Evolutionary conservation across 2,888 invertebrate genomes (phyloP).

Genomic region (Eugnorisma glareosa): DNA sequence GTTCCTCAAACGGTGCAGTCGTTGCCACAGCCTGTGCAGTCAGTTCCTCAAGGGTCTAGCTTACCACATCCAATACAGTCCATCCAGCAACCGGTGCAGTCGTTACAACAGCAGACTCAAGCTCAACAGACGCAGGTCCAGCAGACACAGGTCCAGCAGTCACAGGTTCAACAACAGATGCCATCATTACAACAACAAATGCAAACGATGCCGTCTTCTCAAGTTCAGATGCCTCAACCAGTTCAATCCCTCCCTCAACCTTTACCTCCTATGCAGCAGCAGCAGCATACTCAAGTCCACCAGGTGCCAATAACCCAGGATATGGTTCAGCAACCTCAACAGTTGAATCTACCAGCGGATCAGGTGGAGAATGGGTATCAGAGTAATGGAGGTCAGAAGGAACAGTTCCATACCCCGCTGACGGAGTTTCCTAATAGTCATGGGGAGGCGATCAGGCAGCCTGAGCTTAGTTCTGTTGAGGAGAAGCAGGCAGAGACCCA

Average conservation of each 20-base stretch:
- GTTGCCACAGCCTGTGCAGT: conserved; percentile 56
- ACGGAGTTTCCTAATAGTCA: conserved; percentile 84
- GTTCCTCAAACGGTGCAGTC: conserved; percentile 64
- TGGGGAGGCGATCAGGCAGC: conserved; percentile 78
- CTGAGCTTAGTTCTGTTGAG: conserved; percentile 85
- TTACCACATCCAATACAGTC: conserved; percentile 63
- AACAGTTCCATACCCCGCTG: conserved; percentile 87
- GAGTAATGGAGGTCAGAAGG: conserved; percentile 79
- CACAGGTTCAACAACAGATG: conserved; percentile 46
- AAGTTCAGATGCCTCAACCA: conserved; percentile 50
- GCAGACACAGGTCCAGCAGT: conserved; percentile 12
- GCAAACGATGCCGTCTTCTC: conserved; percentile 50
- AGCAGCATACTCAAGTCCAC: conserved; percentile 50
- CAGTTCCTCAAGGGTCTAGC: conserved; percentile 57
- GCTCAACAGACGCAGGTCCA: conserved; percentile 30
- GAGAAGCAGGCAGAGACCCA: conserved; percentile 83
- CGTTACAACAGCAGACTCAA: conserved; percentile 61
- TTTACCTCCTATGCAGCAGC: conserved; percentile 50
- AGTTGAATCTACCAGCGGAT: conserved; percentile 78
- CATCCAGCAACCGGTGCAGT: conserved; percentile 62
- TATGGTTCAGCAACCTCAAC: conserved; percentile 75
- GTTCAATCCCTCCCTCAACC: conserved; percentile 49
- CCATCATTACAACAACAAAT: conserved; percentile 57
- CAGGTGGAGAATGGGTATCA: conserved; percentile 77
- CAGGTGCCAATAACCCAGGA: conserved; percentile 67